Percentiles rank a stretch among this genome's conserved stretches.
Evolutionary conservation across 2,797 vertebrate genomes (phyloP).

Genomic region (Smutsia gigantea): DNA sequence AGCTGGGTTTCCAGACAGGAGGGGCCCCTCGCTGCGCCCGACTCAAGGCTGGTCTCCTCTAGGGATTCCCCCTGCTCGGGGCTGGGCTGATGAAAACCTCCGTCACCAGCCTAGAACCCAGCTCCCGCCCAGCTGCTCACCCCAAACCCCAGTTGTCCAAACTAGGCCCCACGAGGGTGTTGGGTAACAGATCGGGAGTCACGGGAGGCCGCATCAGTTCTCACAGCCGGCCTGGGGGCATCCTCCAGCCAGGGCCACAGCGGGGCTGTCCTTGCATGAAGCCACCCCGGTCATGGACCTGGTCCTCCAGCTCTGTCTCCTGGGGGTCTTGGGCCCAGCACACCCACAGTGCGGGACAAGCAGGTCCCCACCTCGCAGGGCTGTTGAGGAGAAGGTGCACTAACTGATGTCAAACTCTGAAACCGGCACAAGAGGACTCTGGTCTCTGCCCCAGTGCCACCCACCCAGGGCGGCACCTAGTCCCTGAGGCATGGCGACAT

Average conservation of each 20-base stretch:
- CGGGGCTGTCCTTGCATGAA: too few species aligned
- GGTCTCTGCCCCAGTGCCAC: too few species aligned
- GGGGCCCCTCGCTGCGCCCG: fast-evolving
- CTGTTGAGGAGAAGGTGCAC: neutral
- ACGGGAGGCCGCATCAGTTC: neutral
- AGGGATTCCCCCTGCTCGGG: fast-evolving
- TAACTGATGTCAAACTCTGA: too few species aligned
- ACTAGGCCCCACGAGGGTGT: neutral
- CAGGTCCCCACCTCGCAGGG: neutral
- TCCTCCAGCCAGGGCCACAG: neutral
- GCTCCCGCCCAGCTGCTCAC: neutral
- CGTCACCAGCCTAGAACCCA: neutral
- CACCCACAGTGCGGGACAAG: neutral
- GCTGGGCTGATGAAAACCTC: too few species aligned
- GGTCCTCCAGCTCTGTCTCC: too few species aligned
- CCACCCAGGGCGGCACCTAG: too few species aligned
- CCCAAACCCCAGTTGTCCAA: neutral
- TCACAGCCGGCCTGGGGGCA: neutral
- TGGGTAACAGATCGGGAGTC: neutral
- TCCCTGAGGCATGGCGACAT: too few species aligned
- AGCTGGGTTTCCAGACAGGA: neutral
- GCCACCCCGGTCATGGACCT: too few species aligned
- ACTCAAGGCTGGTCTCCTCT: neutral
- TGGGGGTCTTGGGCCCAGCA: too few species aligned
- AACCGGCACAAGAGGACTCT: too few species aligned